Evolutionary conservation across 2,888 invertebrate species (phyloP).

Genomic region (Peribatodes rhomboidaria): DNA sequence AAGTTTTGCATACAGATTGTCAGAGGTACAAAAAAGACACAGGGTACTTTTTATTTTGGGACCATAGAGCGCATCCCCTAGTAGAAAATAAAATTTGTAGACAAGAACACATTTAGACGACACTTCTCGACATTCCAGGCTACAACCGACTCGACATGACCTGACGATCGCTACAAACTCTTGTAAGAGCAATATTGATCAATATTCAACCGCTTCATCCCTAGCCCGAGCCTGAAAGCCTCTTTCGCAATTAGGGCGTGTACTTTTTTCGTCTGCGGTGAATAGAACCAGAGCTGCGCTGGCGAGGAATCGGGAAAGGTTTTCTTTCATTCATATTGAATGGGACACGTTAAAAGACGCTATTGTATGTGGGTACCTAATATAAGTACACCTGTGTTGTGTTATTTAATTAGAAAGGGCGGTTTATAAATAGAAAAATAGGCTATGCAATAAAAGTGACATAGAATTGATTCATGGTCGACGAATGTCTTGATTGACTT

Average conservation of each 20-base stretch:
- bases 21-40: too few relatives aligned
- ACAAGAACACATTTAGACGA: too few relatives aligned
- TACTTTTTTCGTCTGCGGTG: slow-evolving; percentile 64
- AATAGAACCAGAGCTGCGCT: slow-evolving; percentile 56
- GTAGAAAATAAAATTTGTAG: too few relatives aligned
- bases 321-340: slow-evolving; percentile 62
- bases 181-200: background rate
- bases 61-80: too few relatives aligned
- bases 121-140: background rate
- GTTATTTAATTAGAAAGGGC: slow-evolving; percentile 14
- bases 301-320: slow-evolving; percentile 65
- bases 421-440: background rate
- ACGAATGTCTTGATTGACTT: too few relatives aligned
- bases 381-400: slow-evolving; percentile 16
- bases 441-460: too few relatives aligned
- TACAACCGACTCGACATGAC: background rate
- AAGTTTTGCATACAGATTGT: too few relatives aligned
- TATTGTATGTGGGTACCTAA: slow-evolving; percentile 8
- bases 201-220: slow-evolving; percentile 44
- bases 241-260: slow-evolving; percentile 70
- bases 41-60: too few relatives aligned
- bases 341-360: slow-evolving; percentile 43
- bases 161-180: background rate
- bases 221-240: slow-evolving; percentile 62
- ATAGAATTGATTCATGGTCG: too few relatives aligned